Conservation (phyloP, 2,888 invertebrate genomes). For the Trissoscelio sp. region DNA sequence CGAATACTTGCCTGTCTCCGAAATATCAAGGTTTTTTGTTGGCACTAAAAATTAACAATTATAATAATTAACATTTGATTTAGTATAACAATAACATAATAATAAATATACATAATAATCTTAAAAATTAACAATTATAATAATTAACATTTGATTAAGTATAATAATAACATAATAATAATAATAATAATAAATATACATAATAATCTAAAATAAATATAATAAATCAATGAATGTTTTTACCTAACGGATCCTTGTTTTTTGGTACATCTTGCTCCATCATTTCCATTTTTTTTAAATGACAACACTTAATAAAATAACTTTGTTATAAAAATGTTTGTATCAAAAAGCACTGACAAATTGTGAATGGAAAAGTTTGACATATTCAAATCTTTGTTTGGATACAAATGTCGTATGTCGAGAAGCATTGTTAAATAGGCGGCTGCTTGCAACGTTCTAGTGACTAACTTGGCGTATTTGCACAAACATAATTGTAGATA, state of each 20-base stretch:
- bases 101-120: too few relatives aligned
- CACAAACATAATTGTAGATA: background rate
- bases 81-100: too few relatives aligned
- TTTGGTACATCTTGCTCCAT: background rate
- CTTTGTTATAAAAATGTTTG: background rate
- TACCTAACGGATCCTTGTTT: background rate
- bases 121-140: too few relatives aligned
- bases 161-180: too few relatives aligned
- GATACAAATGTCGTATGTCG: background rate
- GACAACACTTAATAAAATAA: too few relatives aligned
- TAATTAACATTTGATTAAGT: too few relatives aligned
- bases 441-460: too few relatives aligned
- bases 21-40: background rate
- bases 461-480: background rate
- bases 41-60: background rate
- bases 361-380: background rate
- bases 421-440: background rate
- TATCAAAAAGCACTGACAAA: conserved; percentile 9
- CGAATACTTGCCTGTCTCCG: too few relatives aligned
- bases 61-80: too few relatives aligned
- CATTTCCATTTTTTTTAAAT: conserved; percentile 9
- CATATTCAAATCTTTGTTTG: background rate
- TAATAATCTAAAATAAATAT: too few relatives aligned
- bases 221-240: too few relatives aligned
- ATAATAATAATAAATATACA: too few relatives aligned